Evolutionary conservation across 2,888 invertebrate species (phyloP), one percentile per base, ranked within the genome.

Genomic region (Ptilodon capucinus): DNA sequence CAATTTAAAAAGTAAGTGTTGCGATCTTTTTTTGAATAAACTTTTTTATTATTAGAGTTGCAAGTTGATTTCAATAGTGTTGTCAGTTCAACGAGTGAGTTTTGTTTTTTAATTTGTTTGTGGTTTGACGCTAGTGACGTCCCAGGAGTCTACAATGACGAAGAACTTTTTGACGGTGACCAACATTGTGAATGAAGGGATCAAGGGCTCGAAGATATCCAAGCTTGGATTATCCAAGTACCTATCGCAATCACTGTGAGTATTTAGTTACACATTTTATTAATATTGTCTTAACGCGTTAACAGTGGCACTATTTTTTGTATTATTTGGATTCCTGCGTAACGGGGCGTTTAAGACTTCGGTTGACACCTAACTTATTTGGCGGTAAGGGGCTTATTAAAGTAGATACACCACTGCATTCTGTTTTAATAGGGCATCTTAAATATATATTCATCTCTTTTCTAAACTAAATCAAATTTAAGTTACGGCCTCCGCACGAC

Each of bases 221-320:
- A 94, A 94, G 86, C 91, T 95, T 76, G 95, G 95, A 54, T 89
- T 95, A 57, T 94, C 95, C 63, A 93, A 94, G 81, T 95, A 95
- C 78, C 92, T 95, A 55, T 95, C 95, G 42, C 95, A 95, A 79
- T 95, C 95, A 85, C 92, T 95, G 95, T 95, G 92, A 95, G 95
- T 94, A 93, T 21, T 55, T 28, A n/a, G n/a, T 28, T 28, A 4
- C n/a, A 4, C n/a, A 28, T n/a, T n/a, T 28, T n/a, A 28, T n/a
- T 8, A n/a, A n/a, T n/a, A n/a, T n/a, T n/a, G n/a, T n/a, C n/a
- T n/a, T n/a, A n/a, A n/a, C n/a, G n/a, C n/a, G n/a, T n/a, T n/a
- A n/a, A n/a, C n/a, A n/a, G n/a, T n/a, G n/a, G n/a, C n/a, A n/a
- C n/a, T n/a, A n/a, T n/a, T n/a, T n/a, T n/a, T n/a, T n/a, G n/a